These are phyloP conservation scores for Urocolius indicus DNA, from an alignment of 2,113 vertebrate species.

Conservation along the genomic window DNA sequence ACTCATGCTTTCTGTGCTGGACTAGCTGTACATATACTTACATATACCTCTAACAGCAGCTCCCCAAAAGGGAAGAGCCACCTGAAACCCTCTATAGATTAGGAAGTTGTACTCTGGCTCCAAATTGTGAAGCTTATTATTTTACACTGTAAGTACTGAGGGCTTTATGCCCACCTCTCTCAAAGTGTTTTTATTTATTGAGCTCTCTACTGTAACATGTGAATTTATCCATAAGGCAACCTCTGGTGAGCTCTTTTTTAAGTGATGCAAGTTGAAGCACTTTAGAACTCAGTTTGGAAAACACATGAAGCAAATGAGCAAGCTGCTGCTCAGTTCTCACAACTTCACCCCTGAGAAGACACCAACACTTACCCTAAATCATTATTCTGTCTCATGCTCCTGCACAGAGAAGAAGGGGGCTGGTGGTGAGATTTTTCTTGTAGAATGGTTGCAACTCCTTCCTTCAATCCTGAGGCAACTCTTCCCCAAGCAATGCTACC, in stretches of 20 bases:
- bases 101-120: neutral
- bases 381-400: neutral
- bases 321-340: neutral
- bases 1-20: neutral
- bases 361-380: neutral
- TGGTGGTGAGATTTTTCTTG: neutral
- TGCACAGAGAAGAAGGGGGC: neutral
- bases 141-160: neutral
- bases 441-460: neutral
- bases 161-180: neutral
- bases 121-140: neutral
- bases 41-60: neutral
- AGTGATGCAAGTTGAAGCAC: neutral
- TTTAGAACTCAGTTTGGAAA: neutral
- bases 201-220: neutral
- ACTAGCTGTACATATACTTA: rapidly evolving
- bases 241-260: neutral
- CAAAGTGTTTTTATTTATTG: neutral
- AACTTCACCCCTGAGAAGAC: neutral
- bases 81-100: neutral
- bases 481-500: neutral
- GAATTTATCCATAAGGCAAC: neutral
- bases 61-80: neutral
- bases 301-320: neutral
- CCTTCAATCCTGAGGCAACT: neutral